Evolutionary conservation across 1,140 invertebrate genomes (phyloP).

Genomic region (Phymorhynchus buccinoides): DNA sequence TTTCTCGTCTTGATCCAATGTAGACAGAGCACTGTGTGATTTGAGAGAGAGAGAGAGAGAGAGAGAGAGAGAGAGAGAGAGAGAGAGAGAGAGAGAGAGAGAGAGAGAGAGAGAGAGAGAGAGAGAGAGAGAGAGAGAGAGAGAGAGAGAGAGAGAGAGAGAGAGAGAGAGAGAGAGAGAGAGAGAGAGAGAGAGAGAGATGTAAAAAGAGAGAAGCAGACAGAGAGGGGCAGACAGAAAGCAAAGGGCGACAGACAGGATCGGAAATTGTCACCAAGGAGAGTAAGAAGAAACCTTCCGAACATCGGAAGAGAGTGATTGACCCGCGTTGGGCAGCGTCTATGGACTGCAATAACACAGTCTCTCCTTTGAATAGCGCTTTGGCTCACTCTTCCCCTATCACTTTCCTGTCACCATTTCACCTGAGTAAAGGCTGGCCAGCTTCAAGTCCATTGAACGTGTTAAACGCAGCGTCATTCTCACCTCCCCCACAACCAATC

Average conservation of each 20-base stretch:
- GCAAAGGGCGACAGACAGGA: too few species aligned
- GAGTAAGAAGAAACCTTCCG: not conserved
- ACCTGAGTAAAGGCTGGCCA: too few species aligned
- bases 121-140: not conserved
- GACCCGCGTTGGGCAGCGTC: too few species aligned
- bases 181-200: not conserved
- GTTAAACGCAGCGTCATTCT: too few species aligned
- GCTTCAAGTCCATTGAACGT: too few species aligned
- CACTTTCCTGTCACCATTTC: too few species aligned
- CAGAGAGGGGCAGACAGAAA: not conserved
- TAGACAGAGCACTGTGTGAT: not conserved
- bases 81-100: not conserved
- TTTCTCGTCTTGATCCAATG: too few species aligned
- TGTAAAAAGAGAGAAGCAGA: not conserved
- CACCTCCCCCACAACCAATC: too few species aligned
- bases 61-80: slow-evolving; percentile 17
- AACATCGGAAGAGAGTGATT: not conserved
- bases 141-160: not conserved
- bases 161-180: not conserved
- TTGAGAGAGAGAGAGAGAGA: not conserved
- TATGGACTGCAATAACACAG: too few species aligned
- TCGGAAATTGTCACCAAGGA: not conserved
- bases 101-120: not conserved
- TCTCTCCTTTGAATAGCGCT: too few species aligned
- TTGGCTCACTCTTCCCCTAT: too few species aligned